Evolutionary conservation across 1,140 invertebrate genomes (phyloP).

Genomic region (Apis dorsata): DNA sequence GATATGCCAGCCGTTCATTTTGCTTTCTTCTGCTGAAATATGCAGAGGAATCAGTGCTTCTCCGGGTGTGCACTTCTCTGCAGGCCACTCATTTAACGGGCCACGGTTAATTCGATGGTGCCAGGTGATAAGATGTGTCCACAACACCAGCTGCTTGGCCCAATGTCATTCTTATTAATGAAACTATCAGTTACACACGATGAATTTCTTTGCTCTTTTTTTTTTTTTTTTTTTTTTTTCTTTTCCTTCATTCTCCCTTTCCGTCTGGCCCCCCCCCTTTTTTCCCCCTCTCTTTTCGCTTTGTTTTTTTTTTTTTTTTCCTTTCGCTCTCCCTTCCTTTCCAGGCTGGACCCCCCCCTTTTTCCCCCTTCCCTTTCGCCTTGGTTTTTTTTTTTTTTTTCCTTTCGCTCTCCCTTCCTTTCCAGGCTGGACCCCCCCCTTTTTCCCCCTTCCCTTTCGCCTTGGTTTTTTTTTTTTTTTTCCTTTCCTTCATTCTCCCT

Average conservation of each 20-base stretch:
- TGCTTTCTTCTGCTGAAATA: conserved; percentile 35
- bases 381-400: not conserved
- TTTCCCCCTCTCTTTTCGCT: too few species aligned
- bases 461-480: too few species aligned
- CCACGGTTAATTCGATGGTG: conserved; percentile 33
- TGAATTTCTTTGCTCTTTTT: not conserved
- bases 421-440: too few species aligned
- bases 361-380: too few species aligned
- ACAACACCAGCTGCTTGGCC: conserved; percentile 46
- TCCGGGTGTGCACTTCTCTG: not conserved
- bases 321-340: too few species aligned
- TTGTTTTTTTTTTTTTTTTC: not conserved
- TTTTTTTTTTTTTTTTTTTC: not conserved
- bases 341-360: too few species aligned
- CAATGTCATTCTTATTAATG: conserved; percentile 68
- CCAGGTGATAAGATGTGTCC: conserved; percentile 45
- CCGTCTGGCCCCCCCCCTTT: not conserved
- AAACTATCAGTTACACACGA: conserved; percentile 67
- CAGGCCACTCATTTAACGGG: conserved; percentile 5
- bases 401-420: too few species aligned
- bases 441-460: too few species aligned
- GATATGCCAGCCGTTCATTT: conserved; percentile 31
- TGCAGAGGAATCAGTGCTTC: conserved; percentile 34
- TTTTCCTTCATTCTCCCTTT: not conserved
- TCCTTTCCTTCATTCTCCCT: not conserved